Percentiles rank a stretch among this genome's conserved stretches.
Evolutionary conservation across 2,113 vertebrate species (phyloP).

Genomic region (Thunnus maccoyii): DNA sequence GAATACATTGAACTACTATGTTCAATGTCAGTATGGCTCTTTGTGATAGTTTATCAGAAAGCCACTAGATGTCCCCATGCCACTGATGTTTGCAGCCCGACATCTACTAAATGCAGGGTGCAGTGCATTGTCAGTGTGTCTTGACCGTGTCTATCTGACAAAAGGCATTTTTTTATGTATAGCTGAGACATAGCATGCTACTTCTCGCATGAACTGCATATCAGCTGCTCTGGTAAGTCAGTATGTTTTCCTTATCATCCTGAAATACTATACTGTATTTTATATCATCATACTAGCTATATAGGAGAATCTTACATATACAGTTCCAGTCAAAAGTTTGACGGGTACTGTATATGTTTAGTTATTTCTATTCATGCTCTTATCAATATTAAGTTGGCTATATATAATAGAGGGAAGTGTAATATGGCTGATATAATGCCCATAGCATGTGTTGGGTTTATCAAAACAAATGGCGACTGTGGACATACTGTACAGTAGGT

Average conservation of each 20-base stretch:
- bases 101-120: constrained; percentile 7
- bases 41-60: neutral
- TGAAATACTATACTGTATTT: neutral
- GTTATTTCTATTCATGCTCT: neutral
- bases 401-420: constrained; percentile 15
- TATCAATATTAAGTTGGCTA: fast-evolving
- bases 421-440: neutral
- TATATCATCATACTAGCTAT: no score
- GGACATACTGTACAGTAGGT: neutral
- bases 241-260: neutral
- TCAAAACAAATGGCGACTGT: neutral
- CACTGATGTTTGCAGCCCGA: neutral
- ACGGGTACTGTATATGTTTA: no score
- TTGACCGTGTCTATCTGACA: neutral
- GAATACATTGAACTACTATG: neutral
- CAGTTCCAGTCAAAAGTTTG: no score
- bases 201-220: neutral
- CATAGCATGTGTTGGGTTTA: neutral
- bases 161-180: neutral
- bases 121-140: neutral
- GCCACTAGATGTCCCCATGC: constrained; percentile 70
- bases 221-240: neutral
- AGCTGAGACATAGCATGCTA: neutral
- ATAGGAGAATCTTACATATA: no score
- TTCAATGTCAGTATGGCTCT: neutral